Conservation (phyloP, 1,140 invertebrate genomes). For the Dreissena polymorpha region DNA sequence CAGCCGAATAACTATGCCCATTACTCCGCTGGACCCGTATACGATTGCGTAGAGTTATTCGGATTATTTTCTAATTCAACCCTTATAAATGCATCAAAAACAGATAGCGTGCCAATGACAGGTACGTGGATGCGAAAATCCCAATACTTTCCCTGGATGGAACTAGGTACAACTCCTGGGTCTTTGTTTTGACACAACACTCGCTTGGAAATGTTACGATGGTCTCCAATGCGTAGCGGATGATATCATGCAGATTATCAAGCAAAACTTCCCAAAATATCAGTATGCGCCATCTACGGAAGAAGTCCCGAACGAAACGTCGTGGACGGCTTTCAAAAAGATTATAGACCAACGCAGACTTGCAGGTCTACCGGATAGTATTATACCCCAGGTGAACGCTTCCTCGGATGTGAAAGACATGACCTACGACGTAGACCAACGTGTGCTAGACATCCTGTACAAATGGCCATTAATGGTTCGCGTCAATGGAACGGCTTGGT, state of each 20-base stretch:
- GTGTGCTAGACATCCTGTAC: constrained; percentile 41
- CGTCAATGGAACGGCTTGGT: constrained; percentile 52
- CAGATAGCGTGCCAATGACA: constrained; percentile 15
- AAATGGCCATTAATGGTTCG: background rate
- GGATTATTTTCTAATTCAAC: constrained; percentile 49
- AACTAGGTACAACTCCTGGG: constrained; percentile 54
- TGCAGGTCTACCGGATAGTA: constrained; percentile 52
- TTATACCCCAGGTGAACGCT: constrained; percentile 55
- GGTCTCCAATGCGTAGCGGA: constrained; percentile 49
- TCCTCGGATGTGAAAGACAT: background rate
- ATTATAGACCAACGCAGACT: constrained; percentile 55
- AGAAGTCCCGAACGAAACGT: constrained; percentile 59
- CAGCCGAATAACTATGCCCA: constrained; percentile 44
- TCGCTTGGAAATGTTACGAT: constrained; percentile 58
- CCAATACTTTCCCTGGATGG: constrained; percentile 63
- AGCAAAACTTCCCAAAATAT: constrained; percentile 48
- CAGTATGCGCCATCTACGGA: constrained; percentile 43
- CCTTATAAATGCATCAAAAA: background rate
- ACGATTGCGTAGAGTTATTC: constrained; percentile 58
- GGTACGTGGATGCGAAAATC: constrained; percentile 55
- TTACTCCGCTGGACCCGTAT: constrained; percentile 57
- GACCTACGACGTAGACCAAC: constrained; percentile 38
- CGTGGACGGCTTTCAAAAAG: constrained; percentile 59
- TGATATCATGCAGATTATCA: constrained; percentile 54
- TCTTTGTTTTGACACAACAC: constrained; percentile 54